Conservation (phyloP, 1,140 invertebrate genomes). For the Oscheius sp. region DNA sequence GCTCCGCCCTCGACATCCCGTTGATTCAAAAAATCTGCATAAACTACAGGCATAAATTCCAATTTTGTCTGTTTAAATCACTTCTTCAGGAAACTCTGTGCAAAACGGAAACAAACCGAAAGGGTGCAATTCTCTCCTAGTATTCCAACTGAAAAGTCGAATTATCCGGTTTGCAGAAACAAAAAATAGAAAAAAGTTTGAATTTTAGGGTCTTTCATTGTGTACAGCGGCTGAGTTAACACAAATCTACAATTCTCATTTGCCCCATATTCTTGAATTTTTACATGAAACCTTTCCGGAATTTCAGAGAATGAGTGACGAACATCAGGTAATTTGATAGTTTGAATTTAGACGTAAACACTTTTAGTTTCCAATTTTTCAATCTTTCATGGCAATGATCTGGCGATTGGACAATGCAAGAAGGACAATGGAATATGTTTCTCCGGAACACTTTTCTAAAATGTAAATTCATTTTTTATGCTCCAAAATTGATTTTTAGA, state of each 20-base stretch:
- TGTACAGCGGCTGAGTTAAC: background rate
- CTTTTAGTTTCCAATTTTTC: background rate
- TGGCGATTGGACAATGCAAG: background rate
- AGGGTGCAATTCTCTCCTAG: too few species aligned
- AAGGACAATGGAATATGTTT: background rate
- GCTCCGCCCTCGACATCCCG: too few species aligned
- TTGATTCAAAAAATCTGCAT: too few species aligned
- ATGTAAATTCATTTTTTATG: background rate
- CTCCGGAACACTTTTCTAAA: background rate
- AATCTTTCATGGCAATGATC: background rate
- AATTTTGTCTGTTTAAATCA: too few species aligned
- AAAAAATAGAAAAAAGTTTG: too few species aligned
- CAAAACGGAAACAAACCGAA: too few species aligned
- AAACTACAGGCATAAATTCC: too few species aligned
- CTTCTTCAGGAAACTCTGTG: too few species aligned
- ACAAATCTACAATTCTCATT: background rate
- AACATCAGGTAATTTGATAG: too few species aligned
- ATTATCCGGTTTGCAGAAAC: too few species aligned
- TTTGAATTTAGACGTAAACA: too few species aligned
- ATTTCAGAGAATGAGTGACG: background rate
- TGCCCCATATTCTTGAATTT: background rate
- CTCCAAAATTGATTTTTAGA: background rate
- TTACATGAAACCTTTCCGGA: background rate
- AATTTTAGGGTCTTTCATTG: background rate
- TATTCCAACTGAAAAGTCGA: too few species aligned